A percentile compares a stretch with the other conserved stretches of the same genome.
Evolutionary conservation across 2,797 vertebrate genomes (phyloP).

Genomic region (Poecilia picta): DNA sequence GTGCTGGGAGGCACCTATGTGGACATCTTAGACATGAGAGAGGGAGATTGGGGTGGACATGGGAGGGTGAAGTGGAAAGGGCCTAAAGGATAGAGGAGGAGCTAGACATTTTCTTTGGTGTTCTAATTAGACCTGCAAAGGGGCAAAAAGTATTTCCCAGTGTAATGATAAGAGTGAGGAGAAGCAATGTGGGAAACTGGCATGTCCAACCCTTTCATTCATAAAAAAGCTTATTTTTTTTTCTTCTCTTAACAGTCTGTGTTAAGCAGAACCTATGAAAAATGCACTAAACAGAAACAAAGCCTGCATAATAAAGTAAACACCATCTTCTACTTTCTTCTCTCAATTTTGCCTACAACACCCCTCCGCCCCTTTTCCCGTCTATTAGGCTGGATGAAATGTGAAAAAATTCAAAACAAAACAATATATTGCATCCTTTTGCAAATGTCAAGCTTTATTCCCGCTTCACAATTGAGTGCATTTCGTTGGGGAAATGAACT

Average conservation of each 20-base stretch:
- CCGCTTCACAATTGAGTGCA: constrained; percentile 18
- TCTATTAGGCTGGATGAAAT: constrained; percentile 1
- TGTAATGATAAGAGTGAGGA: constrained; percentile 17
- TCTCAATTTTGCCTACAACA: background rate
- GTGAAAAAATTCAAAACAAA: background rate
- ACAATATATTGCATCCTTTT: background rate
- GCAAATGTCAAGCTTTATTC: constrained; percentile 5
- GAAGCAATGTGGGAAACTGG: background rate
- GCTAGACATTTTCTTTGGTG: constrained; percentile 41
- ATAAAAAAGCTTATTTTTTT: background rate
- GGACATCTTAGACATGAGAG: constrained; percentile 66
- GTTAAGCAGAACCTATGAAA: background rate
- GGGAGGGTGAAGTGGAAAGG: constrained; percentile 50
- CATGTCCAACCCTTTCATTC: background rate
- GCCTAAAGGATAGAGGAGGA: constrained; percentile 40
- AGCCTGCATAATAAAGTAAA: constrained; percentile 7
- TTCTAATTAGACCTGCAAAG: constrained; percentile 67
- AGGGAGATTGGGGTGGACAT: constrained; percentile 69
- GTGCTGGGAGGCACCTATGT: constrained; percentile 69
- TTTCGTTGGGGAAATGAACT: constrained; percentile 67
- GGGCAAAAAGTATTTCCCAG: constrained; percentile 40
- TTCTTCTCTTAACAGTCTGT: background rate
- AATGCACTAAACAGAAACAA: background rate
- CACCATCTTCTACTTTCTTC: background rate
- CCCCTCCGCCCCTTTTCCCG: too few relatives aligned